Conservation (phyloP, 2,797 vertebrate genomes). For the Peromyscus nudipes region DNA sequence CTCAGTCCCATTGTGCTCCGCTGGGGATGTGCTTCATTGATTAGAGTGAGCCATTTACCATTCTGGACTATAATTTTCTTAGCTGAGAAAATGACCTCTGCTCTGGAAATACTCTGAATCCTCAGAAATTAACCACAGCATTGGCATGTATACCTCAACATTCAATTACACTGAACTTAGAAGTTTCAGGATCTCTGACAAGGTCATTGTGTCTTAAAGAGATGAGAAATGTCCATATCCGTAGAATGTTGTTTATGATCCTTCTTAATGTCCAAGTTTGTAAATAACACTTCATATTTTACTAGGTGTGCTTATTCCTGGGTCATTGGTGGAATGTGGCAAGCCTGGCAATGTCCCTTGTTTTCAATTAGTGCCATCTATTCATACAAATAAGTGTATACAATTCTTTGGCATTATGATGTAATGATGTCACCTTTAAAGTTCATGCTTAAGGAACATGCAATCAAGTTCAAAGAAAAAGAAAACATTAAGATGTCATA, state of each 20-base stretch:
- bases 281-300: not conserved
- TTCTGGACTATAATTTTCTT: not conserved
- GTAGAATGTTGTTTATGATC: not conserved
- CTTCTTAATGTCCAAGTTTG: not conserved
- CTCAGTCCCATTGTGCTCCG: not conserved
- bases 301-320: not conserved
- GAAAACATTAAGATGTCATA: not conserved
- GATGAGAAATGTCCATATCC: not conserved
- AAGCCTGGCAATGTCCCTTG: not conserved
- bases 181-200: not conserved
- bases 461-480: not conserved
- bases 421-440: not conserved
- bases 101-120: not conserved
- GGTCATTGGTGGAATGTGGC: not conserved
- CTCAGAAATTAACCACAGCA: not conserved
- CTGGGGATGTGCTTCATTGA: not conserved
- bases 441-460: not conserved
- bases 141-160: fast-evolving
- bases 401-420: not conserved
- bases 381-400: not conserved
- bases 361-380: not conserved
- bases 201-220: not conserved
- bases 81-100: not conserved
- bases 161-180: not conserved
- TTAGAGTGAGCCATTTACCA: not conserved